Evolutionary conservation across 2,888 invertebrate species (phyloP), one percentile per base, ranked within the genome.

Genomic region (Hirudinaria manillensis): DNA sequence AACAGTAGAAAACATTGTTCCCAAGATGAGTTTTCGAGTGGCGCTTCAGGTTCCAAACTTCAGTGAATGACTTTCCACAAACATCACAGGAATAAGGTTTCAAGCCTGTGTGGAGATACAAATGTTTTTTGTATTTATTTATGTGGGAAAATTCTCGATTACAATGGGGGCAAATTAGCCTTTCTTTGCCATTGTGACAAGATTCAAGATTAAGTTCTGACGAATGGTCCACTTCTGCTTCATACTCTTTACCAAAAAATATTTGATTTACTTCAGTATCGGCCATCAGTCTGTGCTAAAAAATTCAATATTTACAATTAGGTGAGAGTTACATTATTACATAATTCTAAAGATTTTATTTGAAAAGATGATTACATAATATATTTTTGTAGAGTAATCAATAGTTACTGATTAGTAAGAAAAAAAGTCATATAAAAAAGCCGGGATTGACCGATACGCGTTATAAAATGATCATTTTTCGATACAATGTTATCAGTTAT

Each of bases 1-100:
- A 56, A 45, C 76, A 77, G 16, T 34, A 70, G 29, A 70, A 74
- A 4, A 71, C 68, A 34, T 70, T 76, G 53, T 74, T 73, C 6
- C 55, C 36, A 1, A 56, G 56, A 55, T 77, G 77, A 24, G 67
- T 67, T n/a, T 71, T 68, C 29, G 76, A 56, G 56, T 77, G 77
- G n/a, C 75, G 45, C 24, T 65, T 74, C 53, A 74, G 71, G 56
- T 74, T 77, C 56, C 56, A 70, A 61, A 70, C 65, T 65, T 74
- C 70, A 19, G 75, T 77, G 68, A 77, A 75, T 56, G 65, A 34
- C 36, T 77, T 77, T 21, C 74, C 65, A 56, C 77, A 77, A 51
- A 72, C 65, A 24, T 74, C 61, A 70, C 77, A 77, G 7, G 70
- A 56, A 55, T 70, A 76, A 32, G 74, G 72, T 61, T 74, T 77